Conservation (phyloP, 2,888 invertebrate genomes). For the Gymnocheta viridis region DNA sequence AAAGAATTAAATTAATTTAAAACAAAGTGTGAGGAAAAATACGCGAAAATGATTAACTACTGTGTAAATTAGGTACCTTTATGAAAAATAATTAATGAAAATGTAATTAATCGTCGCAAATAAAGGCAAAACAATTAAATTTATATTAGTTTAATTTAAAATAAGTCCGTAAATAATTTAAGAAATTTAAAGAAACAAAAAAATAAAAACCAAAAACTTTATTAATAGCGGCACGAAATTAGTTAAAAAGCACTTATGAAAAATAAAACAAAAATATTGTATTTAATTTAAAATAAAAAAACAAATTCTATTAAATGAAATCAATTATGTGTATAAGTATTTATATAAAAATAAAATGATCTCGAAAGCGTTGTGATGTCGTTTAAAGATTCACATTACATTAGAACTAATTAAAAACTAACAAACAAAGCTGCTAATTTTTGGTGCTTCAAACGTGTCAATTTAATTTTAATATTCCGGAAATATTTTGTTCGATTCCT, state of each 20-base stretch:
- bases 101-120: constrained; percentile 60
- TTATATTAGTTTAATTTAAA: constrained; percentile 39
- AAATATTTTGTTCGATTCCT: too few species aligned
- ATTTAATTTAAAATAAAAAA: constrained; percentile 19
- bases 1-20: not conserved
- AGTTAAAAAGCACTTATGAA: constrained; percentile 66
- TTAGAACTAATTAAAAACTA: constrained; percentile 9
- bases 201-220: constrained; percentile 26
- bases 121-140: constrained; percentile 44
- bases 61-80: constrained; percentile 82
- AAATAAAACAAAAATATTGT: constrained; percentile 27
- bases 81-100: constrained; percentile 44
- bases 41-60: constrained; percentile 74
- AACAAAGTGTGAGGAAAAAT: not conserved
- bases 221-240: constrained; percentile 66
- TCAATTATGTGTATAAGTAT: constrained; percentile 54
- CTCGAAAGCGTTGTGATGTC: constrained; percentile 81
- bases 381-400: constrained; percentile 69
- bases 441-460: not conserved
- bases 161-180: constrained; percentile 45
- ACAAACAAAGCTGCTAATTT: not conserved
- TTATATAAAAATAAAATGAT: constrained; percentile 74
- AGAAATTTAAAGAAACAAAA: constrained; percentile 19
- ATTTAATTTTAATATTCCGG: not conserved
- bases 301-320: constrained; percentile 46